Percentiles rank a stretch among this genome's conserved stretches.
Conservation (phyloP, 2,113 vertebrate species). For the Bungarus multicinctus region DNA sequence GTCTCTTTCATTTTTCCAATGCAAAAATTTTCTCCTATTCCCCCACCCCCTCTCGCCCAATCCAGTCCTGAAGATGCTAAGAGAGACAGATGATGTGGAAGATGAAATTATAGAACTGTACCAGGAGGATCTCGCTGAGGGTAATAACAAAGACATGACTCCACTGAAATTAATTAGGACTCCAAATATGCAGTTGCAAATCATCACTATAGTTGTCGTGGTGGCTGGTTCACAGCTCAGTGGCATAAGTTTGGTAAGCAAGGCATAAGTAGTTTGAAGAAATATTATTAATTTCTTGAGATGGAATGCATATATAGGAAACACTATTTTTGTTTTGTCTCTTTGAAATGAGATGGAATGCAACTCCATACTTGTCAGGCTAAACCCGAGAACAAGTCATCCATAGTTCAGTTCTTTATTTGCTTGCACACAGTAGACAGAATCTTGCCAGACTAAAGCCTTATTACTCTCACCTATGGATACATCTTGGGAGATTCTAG, state of each 20-base stretch:
- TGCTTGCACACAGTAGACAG: not conserved
- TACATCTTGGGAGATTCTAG: not conserved
- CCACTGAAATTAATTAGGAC: constrained; percentile 75
- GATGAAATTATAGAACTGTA: constrained; percentile 81
- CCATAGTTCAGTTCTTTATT: not conserved
- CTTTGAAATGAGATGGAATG: not conserved
- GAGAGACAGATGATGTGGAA: constrained; percentile 76
- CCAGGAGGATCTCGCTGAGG: constrained; percentile 79
- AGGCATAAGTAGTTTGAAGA: not conserved
- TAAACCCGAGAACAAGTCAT: not conserved
- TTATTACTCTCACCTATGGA: not conserved
- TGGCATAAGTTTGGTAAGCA: constrained; percentile 81
- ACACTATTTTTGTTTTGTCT: not conserved
- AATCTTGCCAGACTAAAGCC: not conserved
- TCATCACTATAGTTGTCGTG: constrained; percentile 79
- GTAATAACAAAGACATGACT: constrained; percentile 72
- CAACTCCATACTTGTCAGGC: not conserved
- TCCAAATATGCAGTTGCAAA: constrained; percentile 83
- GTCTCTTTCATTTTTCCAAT: not conserved
- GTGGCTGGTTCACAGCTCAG: constrained; percentile 91
- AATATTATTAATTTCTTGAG: not conserved
- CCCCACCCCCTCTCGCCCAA: not conserved
- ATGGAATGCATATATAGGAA: not conserved
- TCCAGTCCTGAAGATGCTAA: constrained; percentile 77
- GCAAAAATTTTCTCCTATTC: not conserved